Base-by-base conservation (phyloP, 2,113 vertebrate genomes). In the Cryptotis parvus region DNA sequence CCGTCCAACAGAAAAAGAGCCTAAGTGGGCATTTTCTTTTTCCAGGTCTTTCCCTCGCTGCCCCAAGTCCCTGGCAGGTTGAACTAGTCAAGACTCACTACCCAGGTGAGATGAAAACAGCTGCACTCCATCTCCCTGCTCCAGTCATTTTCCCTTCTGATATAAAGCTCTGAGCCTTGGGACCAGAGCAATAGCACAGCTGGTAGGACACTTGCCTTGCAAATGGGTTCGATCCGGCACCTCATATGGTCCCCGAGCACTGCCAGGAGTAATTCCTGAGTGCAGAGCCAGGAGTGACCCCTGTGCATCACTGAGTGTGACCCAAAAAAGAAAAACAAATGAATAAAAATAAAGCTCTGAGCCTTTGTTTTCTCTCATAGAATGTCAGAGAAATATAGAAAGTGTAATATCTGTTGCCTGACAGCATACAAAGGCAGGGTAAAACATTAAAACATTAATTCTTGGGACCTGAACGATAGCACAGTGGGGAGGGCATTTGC, bases 351-450 rank as follows among this genome's bases (percentile, higher is more conserved):
- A 78, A 84, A 75, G 35, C 33, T 43, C 43, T 41, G 69, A 39
- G 31, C 6, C 22, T 6, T n/a, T 8, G 18, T 69, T n/a, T 27
- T 63, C 29, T 35, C 61, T 80, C n/a, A 18, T 24, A 58, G 39
- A 43, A 65, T 74, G 20, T 65, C 49, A 33, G 43, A 89, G 79
- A 88, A 88, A 78, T 43, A 22, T 1, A 22, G 58, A 63, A 89
- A 76, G 41, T 61, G 52, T 9, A 27, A 20, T 3, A 18, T 35
- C 79, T 74, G 45, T 41, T 58, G 45, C 82, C 31, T 29, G 11
- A 75, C 73, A 70, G 37, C 69, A 87, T 79, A 35, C 55, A 68
- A 91, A 61, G 49, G 27, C 24, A 52, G 45, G 29, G 65, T 90
- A 61, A 92, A 85, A 49, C 7, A 20, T 45, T 83, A 87, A 69